These are phyloP conservation scores for Meloidogyne floridensis DNA, from an alignment of 1,140 invertebrate genomes.

Conservation along the genomic window DNA sequence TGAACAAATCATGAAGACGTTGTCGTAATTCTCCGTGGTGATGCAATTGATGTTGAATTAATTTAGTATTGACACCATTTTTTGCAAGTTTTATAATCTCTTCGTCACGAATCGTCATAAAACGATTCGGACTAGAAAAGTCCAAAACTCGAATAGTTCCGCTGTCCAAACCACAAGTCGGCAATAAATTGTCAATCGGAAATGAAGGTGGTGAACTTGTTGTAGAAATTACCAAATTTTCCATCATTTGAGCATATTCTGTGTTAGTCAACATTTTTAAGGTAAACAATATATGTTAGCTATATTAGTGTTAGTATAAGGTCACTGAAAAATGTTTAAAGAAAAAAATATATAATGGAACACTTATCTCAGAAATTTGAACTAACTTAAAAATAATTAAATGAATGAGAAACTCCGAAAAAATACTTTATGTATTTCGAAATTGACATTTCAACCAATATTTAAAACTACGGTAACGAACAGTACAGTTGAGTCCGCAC, in stretches of 20 bases:
- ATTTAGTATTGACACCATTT: background rate
- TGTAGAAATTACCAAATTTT: constrained; percentile 9
- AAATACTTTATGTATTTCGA: too few relatives aligned
- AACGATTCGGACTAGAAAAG: background rate
- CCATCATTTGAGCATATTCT: constrained; percentile 3
- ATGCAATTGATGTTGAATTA: background rate
- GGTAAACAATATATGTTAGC: too few relatives aligned
- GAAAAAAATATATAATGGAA: too few relatives aligned
- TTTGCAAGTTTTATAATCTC: constrained; percentile 1
- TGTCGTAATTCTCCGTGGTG: background rate
- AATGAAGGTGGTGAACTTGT: background rate
- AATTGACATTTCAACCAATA: too few relatives aligned
- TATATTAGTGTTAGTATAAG: too few relatives aligned
- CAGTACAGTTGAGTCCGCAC: too few relatives aligned
- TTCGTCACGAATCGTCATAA: background rate
- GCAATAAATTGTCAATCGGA: background rate
- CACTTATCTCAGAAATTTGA: too few relatives aligned
- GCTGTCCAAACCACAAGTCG: background rate
- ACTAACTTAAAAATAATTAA: too few relatives aligned
- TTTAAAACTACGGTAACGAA: too few relatives aligned
- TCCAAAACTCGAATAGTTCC: background rate
- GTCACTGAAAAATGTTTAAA: too few relatives aligned
- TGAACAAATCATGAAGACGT: background rate
- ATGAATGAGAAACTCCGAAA: too few relatives aligned
- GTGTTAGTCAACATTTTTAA: constrained; percentile 5